phyloP scores from a whole-genome alignment of 2,797 vertebrate species.

The Rhinogobio ventralis region DNA sequence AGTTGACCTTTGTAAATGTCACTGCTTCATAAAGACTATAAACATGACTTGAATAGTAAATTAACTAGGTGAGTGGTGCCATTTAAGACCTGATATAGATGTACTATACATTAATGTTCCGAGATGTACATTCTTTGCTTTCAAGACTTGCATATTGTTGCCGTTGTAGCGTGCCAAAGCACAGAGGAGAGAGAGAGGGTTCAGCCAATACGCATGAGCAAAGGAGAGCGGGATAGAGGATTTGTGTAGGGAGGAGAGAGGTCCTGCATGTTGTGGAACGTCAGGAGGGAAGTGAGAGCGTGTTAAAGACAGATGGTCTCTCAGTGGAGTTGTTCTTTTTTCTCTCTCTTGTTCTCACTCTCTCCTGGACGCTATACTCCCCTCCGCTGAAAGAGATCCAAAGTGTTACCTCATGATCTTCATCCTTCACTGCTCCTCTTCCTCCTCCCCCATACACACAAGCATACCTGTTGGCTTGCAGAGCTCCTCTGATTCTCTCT shows the following conservation, averaged over 20 bases:
- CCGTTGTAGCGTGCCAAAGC: background rate
- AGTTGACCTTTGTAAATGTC: constrained; percentile 43
- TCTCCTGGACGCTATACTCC: constrained; percentile 70
- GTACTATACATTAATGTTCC: background rate
- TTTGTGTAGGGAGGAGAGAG: constrained; percentile 32
- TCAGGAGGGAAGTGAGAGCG: constrained; percentile 63
- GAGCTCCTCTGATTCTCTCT: background rate
- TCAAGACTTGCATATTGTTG: constrained; percentile 1
- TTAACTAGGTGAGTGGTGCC: background rate
- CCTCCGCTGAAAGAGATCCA: constrained; percentile 74
- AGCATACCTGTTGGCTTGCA: constrained; percentile 48
- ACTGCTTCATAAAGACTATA: constrained; percentile 24
- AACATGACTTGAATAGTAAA: constrained; percentile 31
- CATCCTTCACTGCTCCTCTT: constrained; percentile 48
- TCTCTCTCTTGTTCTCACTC: constrained; percentile 69
- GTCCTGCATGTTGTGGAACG: constrained; percentile 61
- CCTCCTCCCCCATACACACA: constrained; percentile 31
- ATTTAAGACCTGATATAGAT: constrained; percentile 9
- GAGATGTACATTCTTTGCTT: background rate
- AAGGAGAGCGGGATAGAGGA: constrained; percentile 23
- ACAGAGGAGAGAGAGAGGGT: constrained; percentile 17
- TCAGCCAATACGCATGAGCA: constrained; percentile 28
- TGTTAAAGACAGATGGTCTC: constrained; percentile 84
- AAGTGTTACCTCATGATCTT: constrained; percentile 71
- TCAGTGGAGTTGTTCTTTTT: constrained; percentile 82